Conservation (phyloP, 2,888 invertebrate species). For the Lycocerus yunnanus region DNA sequence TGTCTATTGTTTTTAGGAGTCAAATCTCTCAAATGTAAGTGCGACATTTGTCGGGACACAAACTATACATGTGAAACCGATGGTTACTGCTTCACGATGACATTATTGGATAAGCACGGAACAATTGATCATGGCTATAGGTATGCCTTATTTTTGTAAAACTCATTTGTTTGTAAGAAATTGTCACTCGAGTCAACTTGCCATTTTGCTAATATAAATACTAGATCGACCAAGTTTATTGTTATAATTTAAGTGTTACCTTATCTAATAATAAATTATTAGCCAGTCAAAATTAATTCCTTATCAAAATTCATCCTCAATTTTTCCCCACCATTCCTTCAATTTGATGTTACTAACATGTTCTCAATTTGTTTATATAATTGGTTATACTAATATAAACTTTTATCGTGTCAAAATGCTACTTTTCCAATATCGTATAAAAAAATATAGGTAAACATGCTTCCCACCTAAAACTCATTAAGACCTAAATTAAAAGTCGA, state of each 20-base stretch:
- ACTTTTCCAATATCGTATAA: neutral
- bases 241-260: neutral
- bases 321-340: slow-evolving; percentile 25
- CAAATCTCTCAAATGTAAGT: slow-evolving; percentile 74
- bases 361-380: slow-evolving; percentile 38
- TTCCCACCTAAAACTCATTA: neutral
- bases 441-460: neutral
- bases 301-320: slow-evolving; percentile 22
- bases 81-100: slow-evolving; percentile 86
- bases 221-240: neutral
- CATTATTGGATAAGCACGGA: slow-evolving; percentile 64
- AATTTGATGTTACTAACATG: slow-evolving; percentile 37
- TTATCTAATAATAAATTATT: slow-evolving; percentile 24
- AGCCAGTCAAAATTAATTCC: slow-evolving; percentile 45
- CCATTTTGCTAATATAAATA: neutral
- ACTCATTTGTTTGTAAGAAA: neutral
- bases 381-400: slow-evolving; percentile 2
- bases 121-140: slow-evolving; percentile 72
- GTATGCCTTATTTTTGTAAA: slow-evolving; percentile 62
- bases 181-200: neutral
- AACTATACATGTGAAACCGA: slow-evolving; percentile 87
- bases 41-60: slow-evolving; percentile 74
- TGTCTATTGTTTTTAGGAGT: slow-evolving; percentile 58
- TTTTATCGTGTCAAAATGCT: neutral
- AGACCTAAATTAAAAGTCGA: neutral